Evolutionary conservation across 2,113 vertebrate species (phyloP).

Genomic region (Otocyon megalotis): DNA sequence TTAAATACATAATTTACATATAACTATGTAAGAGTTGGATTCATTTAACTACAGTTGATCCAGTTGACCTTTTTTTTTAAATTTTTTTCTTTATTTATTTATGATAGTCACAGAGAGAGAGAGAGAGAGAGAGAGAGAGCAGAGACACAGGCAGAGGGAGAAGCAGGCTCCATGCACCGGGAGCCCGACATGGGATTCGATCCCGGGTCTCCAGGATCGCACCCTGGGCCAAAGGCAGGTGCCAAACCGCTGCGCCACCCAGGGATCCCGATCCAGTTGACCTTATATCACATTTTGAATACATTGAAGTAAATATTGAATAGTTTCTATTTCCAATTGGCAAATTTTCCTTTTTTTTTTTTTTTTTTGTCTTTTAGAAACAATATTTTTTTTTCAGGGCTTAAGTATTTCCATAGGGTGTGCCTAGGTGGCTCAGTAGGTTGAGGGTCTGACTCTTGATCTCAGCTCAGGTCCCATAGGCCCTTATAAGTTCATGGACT

Average conservation of each 20-base stretch:
- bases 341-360: not conserved
- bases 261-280: not conserved
- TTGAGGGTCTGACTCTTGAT: not conserved
- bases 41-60: not conserved
- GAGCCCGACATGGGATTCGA: no score
- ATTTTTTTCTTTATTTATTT: no score
- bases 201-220: no score
- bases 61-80: not conserved
- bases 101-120: no score
- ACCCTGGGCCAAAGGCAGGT: no score
- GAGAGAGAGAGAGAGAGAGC: no score
- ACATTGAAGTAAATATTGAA: not conserved
- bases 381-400: not conserved
- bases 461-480: not conserved
- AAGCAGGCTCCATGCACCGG: no score
- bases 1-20: not conserved
- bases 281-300: not conserved
- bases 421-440: not conserved
- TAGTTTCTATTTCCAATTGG: not conserved
- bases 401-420: not conserved
- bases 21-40: not conserved
- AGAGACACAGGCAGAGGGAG: no score
- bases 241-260: no score
- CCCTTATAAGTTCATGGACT: not conserved
- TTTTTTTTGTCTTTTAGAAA: constrained; percentile 4